Evolutionary conservation across 2,797 vertebrate species (phyloP), one percentile per base, ranked within the genome.

Genomic region (Spheniscus humboldti): DNA sequence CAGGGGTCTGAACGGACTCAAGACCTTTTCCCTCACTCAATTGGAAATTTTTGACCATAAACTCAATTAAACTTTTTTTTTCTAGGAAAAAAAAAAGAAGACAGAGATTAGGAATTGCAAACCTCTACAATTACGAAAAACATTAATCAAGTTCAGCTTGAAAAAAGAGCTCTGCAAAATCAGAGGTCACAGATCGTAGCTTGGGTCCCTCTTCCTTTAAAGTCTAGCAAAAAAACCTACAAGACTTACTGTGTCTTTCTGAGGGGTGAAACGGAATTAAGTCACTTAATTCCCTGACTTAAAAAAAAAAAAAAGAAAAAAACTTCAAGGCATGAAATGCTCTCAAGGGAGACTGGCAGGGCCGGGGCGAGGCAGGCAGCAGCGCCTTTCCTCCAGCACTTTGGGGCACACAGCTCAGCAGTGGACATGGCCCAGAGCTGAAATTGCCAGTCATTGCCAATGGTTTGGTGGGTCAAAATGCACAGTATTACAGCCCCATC

Each of bases 21-120:
- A 62, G 89, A 94, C 87, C 89, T 90, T 95, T 94, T 55, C 73
- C 57, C 85, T 95, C 33, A 33, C 83, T 85, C 2, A 0, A 45
- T 1, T 91, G 66, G 75, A 90, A 95, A 95, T 63, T 92, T 96
- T 77, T 90, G 92, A 92, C 92, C 75, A 80, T 81, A 87, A 94
- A 89, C 90, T 86, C 86, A 94, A 92, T 93, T 80, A 93, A 87
- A 80, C 3, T 16, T 52, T 67, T 63, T 48, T 92, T 88, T 71
- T 8, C 7, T 37, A 17, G 4, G 10, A 35, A 31, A 73, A 10
- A 19, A 53, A 13, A 3, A 33, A 5, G 9, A 35, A 0, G 15
- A 11, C 30, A 73, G 18, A 78, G 45, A 88, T 90, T 89, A 94
- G 25, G 81, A 97, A 93, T 80, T 57, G 48, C 74, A 92, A 94